Base-by-base conservation (phyloP, 2,888 invertebrate genomes). In the Hypolimnas misippus region DNA sequence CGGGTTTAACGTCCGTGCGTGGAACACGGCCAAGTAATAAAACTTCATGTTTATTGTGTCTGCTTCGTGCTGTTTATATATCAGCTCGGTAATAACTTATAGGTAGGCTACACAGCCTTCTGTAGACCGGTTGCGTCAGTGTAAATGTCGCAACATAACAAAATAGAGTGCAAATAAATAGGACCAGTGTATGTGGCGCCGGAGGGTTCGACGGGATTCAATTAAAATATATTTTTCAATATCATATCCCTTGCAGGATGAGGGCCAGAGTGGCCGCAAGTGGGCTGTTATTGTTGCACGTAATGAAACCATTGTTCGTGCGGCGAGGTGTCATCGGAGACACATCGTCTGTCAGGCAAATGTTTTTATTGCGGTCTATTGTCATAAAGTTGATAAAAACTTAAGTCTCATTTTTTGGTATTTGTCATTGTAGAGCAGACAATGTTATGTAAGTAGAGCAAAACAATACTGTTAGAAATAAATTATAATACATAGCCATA, bases 21-120 rank as follows among this genome's bases (percentile, higher is more conserved):
- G 91, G 91, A 91, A 88, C 87, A 84, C 79, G 84, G 91, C 91
- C 91, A 91, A 91, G 86, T 88, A 87, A 90, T 91, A 90, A 91
- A 90, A 89, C 86, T 86, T 86, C 83, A 87, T 89, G 91, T 90
- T 89, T 87, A 85, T 86, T 87, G 78, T 85, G 83, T 85, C 84
- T 78, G 83, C 83, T 82, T 78, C 79, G 79, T 77, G 79, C 82
- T 81, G 80, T 83, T 83, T 83, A 85, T 81, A 81, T 77, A 74
- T 69, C 66, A 64, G 70, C 72, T 69, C 68, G 67, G 65, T 69
- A 71, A 72, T 70, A 68, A 74, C 67, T 68, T 70, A 71, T 76
- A 77, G 76, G 78, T 78, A 76, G 76, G 74, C 65, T 49, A 29
- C 42, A 70, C 66, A 75, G 69, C 72, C 73, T 75, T 70, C 75